Evolutionary conservation across 2,888 invertebrate species (phyloP), one percentile per base, ranked within the genome.

Genomic region (Philonicus albiceps): DNA sequence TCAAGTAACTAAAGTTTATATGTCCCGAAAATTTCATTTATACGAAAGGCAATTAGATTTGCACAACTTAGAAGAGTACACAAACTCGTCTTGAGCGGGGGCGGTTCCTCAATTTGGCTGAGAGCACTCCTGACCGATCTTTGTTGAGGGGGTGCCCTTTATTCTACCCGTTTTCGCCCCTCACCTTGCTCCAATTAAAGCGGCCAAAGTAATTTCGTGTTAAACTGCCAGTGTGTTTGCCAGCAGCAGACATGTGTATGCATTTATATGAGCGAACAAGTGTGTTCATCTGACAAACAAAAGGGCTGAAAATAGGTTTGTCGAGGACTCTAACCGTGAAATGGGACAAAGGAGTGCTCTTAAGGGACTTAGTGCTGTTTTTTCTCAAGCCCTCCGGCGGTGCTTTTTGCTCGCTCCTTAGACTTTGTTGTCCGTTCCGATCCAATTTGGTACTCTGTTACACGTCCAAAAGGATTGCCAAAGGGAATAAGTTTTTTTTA

Each of bases 261-360:
- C 74, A 34, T 74, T 74, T 31, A 31, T 80, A 64, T 27, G 64
- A 27, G 64, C 64, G 64, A 11, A 27, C 64, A 64, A 64, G 80
- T 80, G 16, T 31, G 31, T 49, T 49, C 80, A n/a, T 31, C 80
- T 80, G 53, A 80, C 80, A 80, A 49, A 49, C 30, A 80, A 80
- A 49, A 40, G 49, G 80, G 40, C 80, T 80, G 43, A 80, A 80
- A 80, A 80, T 80, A 49, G 80, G 53, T 80, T 80, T 80, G 53
- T 80, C 53, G 80, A 80, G 80, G 80, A 40, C 80, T 80, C 34
- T 76, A 76, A 40, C 22, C 53, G 80, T 80, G 49, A 80, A 80
- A 80, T 80, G 53, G 80, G 30, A 49, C 49, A 49, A 27, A 80
- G 40, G 27, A 30, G 22, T 80, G 49, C 80, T 80, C 53, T 31